Evolutionary conservation across 2,113 vertebrate species (phyloP).

Genomic region (Panthera uncia): DNA sequence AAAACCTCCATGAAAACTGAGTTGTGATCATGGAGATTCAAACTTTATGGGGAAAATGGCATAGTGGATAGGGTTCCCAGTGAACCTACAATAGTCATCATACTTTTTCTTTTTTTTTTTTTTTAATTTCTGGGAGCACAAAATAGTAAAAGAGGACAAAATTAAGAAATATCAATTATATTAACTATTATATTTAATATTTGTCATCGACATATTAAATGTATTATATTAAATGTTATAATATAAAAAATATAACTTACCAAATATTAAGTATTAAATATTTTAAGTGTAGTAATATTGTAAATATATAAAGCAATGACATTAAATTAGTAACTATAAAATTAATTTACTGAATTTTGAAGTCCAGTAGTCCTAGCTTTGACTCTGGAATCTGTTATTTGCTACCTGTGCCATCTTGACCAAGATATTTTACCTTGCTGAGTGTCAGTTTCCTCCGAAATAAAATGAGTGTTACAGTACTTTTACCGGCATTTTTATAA

Average conservation of each 20-base stretch:
- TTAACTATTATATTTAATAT: neutral
- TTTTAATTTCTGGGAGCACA: neutral
- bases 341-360: constrained; percentile 21
- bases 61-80: neutral
- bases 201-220: neutral
- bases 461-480: neutral
- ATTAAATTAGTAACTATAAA: neutral
- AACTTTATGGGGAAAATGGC: neutral
- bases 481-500: neutral
- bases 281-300: neutral
- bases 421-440: neutral
- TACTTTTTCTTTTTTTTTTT: neutral
- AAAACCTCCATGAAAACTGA: neutral
- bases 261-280: neutral
- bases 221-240: neutral
- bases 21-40: neutral
- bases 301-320: neutral
- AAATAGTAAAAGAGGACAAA: constrained; percentile 28
- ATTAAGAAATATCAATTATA: neutral
- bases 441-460: neutral
- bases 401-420: neutral
- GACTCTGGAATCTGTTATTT: neutral
- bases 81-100: neutral
- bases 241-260: neutral
- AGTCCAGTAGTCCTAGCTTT: neutral